phyloP scores from a whole-genome alignment of 2,113 vertebrate genomes.

The Phoenicopterus ruber region DNA sequence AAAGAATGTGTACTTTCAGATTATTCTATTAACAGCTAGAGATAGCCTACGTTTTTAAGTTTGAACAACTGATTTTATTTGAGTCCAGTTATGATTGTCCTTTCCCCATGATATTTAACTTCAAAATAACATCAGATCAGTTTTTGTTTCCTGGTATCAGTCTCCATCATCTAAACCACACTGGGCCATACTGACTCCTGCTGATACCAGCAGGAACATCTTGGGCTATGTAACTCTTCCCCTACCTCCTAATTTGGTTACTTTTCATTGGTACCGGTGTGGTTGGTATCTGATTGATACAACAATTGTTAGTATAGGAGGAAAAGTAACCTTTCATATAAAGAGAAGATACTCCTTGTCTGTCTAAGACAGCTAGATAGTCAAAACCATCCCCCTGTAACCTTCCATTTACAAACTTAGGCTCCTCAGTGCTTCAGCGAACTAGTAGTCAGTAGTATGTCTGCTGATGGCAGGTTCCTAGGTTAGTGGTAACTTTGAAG shows the following conservation, averaged over 20 bases:
- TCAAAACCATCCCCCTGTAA: neutral
- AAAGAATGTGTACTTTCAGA: neutral
- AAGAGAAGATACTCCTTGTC: neutral
- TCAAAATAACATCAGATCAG: neutral
- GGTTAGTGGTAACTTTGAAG: neutral
- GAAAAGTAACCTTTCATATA: neutral
- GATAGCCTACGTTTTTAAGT: neutral
- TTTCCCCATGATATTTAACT: neutral
- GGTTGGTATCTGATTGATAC: neutral
- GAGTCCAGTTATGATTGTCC: neutral
- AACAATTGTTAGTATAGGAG: neutral
- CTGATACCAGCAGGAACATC: neutral
- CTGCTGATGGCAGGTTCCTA: neutral
- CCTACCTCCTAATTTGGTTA: neutral
- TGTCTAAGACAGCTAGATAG: neutral
- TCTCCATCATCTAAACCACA: neutral
- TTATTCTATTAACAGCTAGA: neutral
- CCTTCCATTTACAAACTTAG: neutral
- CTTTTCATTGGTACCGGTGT: neutral
- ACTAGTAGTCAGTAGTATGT: neutral
- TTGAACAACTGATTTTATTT: neutral
- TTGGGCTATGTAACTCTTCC: neutral
- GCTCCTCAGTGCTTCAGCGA: neutral
- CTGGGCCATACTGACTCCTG: neutral
- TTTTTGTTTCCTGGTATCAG: neutral